Percentiles rank a stretch among this genome's conserved stretches.
phyloP scores from a whole-genome alignment of 1,140 invertebrate species.

The Contarinia nasturtii region DNA sequence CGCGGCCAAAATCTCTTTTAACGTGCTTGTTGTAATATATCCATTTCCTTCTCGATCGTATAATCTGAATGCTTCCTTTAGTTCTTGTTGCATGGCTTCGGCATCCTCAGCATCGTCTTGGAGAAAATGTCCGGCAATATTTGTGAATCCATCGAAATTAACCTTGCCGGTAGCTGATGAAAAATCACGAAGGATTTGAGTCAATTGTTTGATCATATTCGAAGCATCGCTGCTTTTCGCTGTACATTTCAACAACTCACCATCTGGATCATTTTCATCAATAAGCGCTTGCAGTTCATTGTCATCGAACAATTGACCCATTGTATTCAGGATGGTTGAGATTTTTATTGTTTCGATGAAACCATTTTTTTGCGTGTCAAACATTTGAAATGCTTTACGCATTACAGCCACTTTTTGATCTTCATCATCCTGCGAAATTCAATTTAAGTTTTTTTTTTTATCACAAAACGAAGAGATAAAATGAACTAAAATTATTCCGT shows the following conservation, averaged over 20 bases:
- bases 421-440: constrained; percentile 29
- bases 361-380: constrained; percentile 75
- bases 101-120: constrained; percentile 78
- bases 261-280: constrained; percentile 66
- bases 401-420: constrained; percentile 73
- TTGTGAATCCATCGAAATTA: constrained; percentile 84
- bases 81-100: constrained; percentile 82
- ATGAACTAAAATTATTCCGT: too few species aligned
- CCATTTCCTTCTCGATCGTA: constrained; percentile 71
- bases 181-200: too few species aligned
- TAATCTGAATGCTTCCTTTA: constrained; percentile 78
- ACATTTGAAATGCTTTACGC: constrained; percentile 87
- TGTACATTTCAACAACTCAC: constrained; percentile 22
- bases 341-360: constrained; percentile 79
- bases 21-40: constrained; percentile 75
- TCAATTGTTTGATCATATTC: neutral
- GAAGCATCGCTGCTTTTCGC: neutral
- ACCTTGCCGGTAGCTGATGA: constrained; percentile 57
- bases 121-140: constrained; percentile 74
- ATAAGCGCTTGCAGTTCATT: constrained; percentile 65
- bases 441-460: neutral
- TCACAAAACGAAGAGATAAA: constrained; percentile 3
- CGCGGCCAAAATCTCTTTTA: constrained; percentile 78
- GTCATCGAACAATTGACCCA: constrained; percentile 83
- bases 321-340: constrained; percentile 79